Base-by-base conservation (phyloP, 2,797 vertebrate genomes). In the Sylvilagus floridanus region DNA sequence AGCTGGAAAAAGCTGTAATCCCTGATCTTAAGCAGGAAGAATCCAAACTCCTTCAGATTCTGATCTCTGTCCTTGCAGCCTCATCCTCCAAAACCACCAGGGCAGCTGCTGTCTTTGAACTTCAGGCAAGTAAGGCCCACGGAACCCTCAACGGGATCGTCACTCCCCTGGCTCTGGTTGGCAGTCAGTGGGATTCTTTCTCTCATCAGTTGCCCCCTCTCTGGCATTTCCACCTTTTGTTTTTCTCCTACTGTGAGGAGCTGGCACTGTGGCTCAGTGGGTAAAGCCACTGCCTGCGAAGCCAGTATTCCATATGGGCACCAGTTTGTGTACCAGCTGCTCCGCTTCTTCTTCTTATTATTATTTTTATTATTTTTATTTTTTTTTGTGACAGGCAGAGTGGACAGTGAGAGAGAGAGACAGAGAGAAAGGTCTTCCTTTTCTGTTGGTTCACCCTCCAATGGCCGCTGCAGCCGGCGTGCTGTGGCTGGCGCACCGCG, bases 1-100 rank as follows among this genome's bases (percentile, higher is more conserved):
- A 88, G 68, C 82, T 37, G 37, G 63, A 88, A 92, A 57, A 65
- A n/a, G 16, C 30, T 42, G 77, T 37, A 47, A 60, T 52, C 50
- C 42, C 65, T 72, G 37, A 42, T 87, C 63, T 84, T 7, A 11
- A 66, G 26, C 54, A 73, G 65, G 50, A 77, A 77, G 32, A 77
- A 63, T 19, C 26, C 72, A 84, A n/a, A 79, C 37, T 30, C 52
- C 54, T 88, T 78, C 65, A 42, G 22, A 24, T 26, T 65, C 60
- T 28, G n/a, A 22, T 83, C 32, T 60, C 69, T 12, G 19, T n/a
- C 84, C 94, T 79, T 62, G 62, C 37, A 79, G 75, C 47, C 32
- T 54, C 5, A 5, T 60, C 66, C 73, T 79, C 50, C 62, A 35
- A 17, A 76, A 16, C 66, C 5, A 65, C 87, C 47, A 60, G 60